Conservation (phyloP, 2,888 invertebrate genomes). For the Dynastes hyllus region DNA sequence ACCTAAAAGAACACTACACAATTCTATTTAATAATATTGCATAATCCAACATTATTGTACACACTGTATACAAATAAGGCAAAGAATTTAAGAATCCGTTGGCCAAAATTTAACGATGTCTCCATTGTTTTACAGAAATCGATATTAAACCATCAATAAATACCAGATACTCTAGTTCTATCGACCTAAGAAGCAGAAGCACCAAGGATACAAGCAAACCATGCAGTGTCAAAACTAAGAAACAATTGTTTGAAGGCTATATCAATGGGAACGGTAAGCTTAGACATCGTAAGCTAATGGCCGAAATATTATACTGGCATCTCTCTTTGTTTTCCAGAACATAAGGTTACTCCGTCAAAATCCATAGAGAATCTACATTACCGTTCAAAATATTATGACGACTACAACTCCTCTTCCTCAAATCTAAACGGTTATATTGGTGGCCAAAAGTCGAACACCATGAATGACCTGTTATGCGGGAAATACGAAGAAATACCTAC, state of each 20-base stretch:
- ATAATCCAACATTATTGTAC: too few relatives aligned
- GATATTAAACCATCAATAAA: background rate
- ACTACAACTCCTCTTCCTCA: background rate
- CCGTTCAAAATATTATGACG: background rate
- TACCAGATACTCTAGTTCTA: constrained; percentile 1
- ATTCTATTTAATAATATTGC: too few relatives aligned
- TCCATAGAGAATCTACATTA: background rate
- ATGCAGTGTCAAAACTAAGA: background rate
- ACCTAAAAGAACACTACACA: too few relatives aligned
- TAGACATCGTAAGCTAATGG: background rate
- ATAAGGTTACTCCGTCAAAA: background rate
- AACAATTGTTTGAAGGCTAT: constrained; percentile 22
- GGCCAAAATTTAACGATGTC: background rate
- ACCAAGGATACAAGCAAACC: too few relatives aligned
- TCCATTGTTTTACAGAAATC: background rate
- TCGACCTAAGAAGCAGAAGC: background rate
- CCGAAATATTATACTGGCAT: background rate
- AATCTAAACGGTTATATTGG: constrained; percentile 17
- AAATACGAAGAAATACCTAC: background rate
- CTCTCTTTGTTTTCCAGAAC: background rate
- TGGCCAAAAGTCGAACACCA: background rate
- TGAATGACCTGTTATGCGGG: background rate
- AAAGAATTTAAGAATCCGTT: too few relatives aligned
- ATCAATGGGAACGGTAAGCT: background rate
- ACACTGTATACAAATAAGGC: too few relatives aligned